These are phyloP conservation scores for Trachemys scripta DNA, from an alignment of 2,113 vertebrate species.

Conservation along the genomic window DNA sequence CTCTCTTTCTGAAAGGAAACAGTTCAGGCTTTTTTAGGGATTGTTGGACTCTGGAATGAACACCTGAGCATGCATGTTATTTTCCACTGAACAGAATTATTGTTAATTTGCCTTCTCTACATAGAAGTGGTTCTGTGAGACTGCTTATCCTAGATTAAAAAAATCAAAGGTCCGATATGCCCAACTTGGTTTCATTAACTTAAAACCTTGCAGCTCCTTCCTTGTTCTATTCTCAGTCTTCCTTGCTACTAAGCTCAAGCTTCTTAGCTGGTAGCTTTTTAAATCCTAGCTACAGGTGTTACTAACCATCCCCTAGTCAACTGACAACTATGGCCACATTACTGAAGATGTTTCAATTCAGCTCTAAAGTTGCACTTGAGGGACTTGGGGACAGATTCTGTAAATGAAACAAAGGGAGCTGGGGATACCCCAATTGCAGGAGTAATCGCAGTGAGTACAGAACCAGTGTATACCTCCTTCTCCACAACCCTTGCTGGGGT, in stretches of 20 bases:
- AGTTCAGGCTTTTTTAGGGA: not conserved
- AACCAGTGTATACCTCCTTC: accelerated
- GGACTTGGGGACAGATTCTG: accelerated
- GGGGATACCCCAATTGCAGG: not conserved
- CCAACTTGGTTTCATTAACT: constrained; percentile 15
- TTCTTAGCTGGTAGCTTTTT: not conserved
- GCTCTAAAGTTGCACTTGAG: not conserved
- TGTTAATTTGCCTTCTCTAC: not conserved
- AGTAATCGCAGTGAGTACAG: not conserved
- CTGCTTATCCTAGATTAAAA: not conserved
- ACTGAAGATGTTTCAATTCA: not conserved
- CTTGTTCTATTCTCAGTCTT: not conserved
- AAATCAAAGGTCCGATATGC: not conserved
- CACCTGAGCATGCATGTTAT: not conserved
- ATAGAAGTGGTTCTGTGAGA: not conserved
- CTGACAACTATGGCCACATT: not conserved
- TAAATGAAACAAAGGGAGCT: not conserved
- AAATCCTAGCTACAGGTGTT: not conserved
- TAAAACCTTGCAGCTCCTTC: not conserved
- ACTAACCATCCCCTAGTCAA: not conserved
- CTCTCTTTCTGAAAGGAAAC: not conserved
- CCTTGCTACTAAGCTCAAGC: not conserved
- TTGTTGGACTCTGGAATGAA: not conserved
- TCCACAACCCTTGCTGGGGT: not conserved
- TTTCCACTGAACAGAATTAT: not conserved